phyloP scores from a whole-genome alignment of 2,888 invertebrate genomes.

The Caenorhabditis afra region DNA sequence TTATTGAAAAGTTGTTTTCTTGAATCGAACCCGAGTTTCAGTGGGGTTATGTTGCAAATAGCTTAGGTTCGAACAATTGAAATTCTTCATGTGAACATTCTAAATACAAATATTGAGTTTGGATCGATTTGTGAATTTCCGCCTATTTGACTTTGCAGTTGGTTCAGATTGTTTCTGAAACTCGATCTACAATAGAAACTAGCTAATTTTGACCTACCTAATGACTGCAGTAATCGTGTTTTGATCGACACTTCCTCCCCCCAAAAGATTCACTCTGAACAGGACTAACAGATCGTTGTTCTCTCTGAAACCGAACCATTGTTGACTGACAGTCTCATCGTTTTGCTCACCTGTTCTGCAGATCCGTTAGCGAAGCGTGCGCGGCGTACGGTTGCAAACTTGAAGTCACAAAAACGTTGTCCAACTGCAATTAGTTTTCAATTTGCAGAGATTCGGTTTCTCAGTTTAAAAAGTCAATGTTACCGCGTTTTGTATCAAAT shows the following conservation, averaged over 20 bases:
- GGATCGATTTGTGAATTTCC: constrained; percentile 62
- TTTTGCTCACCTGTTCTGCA: constrained; percentile 62
- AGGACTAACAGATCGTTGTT: constrained; percentile 58
- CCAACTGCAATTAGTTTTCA: constrained; percentile 38
- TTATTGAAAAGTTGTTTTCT: no score
- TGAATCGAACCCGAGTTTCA: no score
- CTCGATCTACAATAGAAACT: no score
- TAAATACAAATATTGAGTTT: constrained; percentile 46
- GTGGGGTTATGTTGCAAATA: no score
- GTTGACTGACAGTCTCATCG: background rate
- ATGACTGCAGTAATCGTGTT: constrained; percentile 43
- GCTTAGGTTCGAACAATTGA: no score
- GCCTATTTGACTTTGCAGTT: constrained; percentile 52
- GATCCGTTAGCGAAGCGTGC: constrained; percentile 49
- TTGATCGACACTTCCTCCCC: constrained; percentile 42
- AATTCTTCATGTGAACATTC: constrained; percentile 15
- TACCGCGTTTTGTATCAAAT: constrained; percentile 60
- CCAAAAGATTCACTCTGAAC: constrained; percentile 53
- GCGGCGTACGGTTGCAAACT: constrained; percentile 50
- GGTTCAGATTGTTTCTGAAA: constrained; percentile 46
- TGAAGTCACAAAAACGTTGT: constrained; percentile 56
- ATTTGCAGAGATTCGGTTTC: background rate
- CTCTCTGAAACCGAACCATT: constrained; percentile 38
- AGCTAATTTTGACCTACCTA: no score
- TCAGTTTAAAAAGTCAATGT: constrained; percentile 1